phyloP scores from a whole-genome alignment of 2,888 invertebrate species.

The Drosophila lacicola region DNA sequence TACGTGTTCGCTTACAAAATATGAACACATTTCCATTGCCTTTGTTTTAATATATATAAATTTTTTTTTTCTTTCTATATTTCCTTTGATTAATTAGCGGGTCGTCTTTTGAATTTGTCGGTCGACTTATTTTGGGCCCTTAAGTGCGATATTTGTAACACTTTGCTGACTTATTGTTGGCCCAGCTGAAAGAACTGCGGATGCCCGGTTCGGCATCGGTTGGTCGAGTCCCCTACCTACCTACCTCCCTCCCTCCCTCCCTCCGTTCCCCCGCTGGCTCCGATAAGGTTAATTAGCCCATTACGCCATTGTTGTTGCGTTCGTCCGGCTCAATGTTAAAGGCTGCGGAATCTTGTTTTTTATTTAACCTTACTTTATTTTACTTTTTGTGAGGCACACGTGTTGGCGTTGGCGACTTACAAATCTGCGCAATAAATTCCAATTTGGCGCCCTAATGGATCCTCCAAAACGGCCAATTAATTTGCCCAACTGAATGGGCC shows the following conservation, averaged over 20 bases:
- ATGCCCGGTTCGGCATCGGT: constrained; percentile 4
- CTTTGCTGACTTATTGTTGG: constrained; percentile 72
- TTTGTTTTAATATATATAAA: constrained; percentile 15
- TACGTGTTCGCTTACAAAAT: constrained; percentile 52
- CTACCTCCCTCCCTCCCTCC: constrained; percentile 2
- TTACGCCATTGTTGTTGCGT: constrained; percentile 75
- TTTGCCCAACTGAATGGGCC: constrained; percentile 63
- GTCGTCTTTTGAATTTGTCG: constrained; percentile 49
- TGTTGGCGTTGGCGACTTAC: constrained; percentile 65
- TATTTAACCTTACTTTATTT: constrained; percentile 6
- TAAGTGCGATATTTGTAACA: constrained; percentile 82
- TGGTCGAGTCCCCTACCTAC: constrained; percentile 1
- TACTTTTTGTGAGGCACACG: constrained; percentile 54
- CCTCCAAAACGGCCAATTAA: constrained; percentile 71
- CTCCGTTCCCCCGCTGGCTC: constrained; percentile 26
- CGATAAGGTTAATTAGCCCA: constrained; percentile 79
- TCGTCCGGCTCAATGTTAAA: constrained; percentile 27
- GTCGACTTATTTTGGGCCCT: constrained; percentile 49
- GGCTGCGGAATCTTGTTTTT: constrained; percentile 35
- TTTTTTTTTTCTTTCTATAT: constrained; percentile 35
- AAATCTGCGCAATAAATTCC: constrained; percentile 79
- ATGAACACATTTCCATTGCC: constrained; percentile 43
- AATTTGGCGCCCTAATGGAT: constrained; percentile 76
- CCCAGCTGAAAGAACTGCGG: constrained; percentile 34
- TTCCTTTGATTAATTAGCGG: constrained; percentile 70